These are phyloP conservation scores for Synergus umbraculus DNA, from an alignment of 2,888 invertebrate genomes.

Conservation along the genomic window DNA sequence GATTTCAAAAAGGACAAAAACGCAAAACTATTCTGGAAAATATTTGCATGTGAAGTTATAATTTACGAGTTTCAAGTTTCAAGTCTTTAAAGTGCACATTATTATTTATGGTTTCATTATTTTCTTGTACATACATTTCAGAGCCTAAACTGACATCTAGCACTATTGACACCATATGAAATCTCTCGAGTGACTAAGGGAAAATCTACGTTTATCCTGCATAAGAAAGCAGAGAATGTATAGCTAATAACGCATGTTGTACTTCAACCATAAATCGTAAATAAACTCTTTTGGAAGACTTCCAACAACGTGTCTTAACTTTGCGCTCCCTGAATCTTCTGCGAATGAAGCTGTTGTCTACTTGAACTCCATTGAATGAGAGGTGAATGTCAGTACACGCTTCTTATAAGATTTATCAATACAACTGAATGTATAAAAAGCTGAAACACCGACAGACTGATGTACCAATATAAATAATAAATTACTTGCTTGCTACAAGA, in stretches of 20 bases:
- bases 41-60: constrained; percentile 1
- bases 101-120: background rate
- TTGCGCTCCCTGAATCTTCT: constrained; percentile 24
- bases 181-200: no score
- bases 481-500: background rate
- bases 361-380: constrained; percentile 17
- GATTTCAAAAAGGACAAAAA: constrained; percentile 4
- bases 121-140: background rate
- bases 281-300: constrained; percentile 61
- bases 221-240: background rate
- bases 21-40: background rate
- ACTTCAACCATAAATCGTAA: constrained; percentile 57
- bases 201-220: background rate
- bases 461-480: background rate
- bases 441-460: background rate
- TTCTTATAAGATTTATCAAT: constrained; percentile 19
- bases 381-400: constrained; percentile 1
- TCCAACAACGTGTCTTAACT: constrained; percentile 60
- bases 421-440: background rate
- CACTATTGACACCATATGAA: no score
- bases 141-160: background rate
- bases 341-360: constrained; percentile 18
- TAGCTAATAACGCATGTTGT: constrained; percentile 37
- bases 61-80: background rate
- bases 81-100: background rate